phyloP scores from a whole-genome alignment of 1,140 invertebrate genomes.

The Dryas iulia region DNA sequence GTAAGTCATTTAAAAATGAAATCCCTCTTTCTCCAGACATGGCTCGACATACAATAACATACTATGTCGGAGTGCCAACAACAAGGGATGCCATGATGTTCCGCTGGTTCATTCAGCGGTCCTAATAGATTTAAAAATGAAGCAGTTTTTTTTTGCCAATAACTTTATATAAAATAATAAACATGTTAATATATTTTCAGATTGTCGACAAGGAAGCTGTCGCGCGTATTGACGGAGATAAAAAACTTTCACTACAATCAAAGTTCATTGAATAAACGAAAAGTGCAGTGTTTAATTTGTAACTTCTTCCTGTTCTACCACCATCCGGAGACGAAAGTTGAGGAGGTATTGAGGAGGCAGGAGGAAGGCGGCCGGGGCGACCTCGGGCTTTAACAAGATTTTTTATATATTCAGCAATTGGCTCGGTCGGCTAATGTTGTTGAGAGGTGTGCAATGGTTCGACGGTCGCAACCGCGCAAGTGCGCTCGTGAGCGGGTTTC shows the following conservation, averaged over 20 bases:
- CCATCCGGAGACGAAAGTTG: too few relatives aligned
- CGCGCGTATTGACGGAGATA: conserved; percentile 85
- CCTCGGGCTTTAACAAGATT: too few relatives aligned
- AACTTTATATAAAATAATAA: too few relatives aligned
- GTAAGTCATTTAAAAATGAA: not conserved
- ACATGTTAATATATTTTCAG: too few relatives aligned
- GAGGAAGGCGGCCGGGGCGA: conserved; percentile 83
- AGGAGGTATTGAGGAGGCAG: conserved; percentile 96
- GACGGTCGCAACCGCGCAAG: too few relatives aligned
- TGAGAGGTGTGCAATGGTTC: too few relatives aligned
- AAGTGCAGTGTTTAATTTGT: not conserved
- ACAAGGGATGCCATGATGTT: conserved; percentile 88
- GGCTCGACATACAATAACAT: not conserved
- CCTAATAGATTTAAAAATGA: conserved; percentile 90
- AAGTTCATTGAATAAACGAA: conserved; percentile 67
- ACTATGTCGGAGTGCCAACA: not conserved
- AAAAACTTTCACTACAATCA: conserved; percentile 91
- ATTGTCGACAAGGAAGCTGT: conserved; percentile 86
- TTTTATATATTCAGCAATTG: too few relatives aligned
- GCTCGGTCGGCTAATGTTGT: too few relatives aligned
- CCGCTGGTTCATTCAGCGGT: conserved; percentile 96
- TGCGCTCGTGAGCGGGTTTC: too few relatives aligned
- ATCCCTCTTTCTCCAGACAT: not conserved
- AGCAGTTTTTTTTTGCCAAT: too few relatives aligned
- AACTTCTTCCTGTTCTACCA: conserved; percentile 25